These are phyloP conservation scores for Spilogale gracilis DNA, from an alignment of 2,113 vertebrate species.

Conservation along the genomic window DNA sequence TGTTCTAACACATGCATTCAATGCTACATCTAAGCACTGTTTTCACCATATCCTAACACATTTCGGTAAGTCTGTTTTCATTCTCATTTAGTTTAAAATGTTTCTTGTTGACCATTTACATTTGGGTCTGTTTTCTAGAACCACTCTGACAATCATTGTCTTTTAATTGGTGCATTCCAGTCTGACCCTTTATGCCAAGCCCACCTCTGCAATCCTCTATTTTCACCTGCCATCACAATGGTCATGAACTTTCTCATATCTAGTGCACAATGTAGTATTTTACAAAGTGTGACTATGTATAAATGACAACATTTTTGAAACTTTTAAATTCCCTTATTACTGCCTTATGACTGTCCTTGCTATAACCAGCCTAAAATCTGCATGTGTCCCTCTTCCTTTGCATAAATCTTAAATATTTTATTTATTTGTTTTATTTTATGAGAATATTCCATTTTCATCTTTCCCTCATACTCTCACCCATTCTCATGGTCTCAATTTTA, in stretches of 20 bases:
- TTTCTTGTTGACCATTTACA: not conserved
- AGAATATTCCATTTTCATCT: not conserved
- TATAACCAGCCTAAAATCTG: not conserved
- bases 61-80: not conserved
- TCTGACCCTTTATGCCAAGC: not conserved
- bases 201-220: not conserved
- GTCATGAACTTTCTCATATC: not conserved
- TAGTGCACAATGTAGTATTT: not conserved
- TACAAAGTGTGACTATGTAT: not conserved
- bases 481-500: not conserved
- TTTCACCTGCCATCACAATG: not conserved
- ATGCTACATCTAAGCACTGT: not conserved
- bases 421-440: not conserved
- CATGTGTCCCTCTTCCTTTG: not conserved
- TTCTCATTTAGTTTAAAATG: not conserved
- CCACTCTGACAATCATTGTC: not conserved
- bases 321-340: not conserved
- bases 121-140: not conserved
- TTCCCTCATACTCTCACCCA: not conserved
- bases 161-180: not conserved
- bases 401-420: not conserved
- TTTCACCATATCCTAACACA: not conserved
- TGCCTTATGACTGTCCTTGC: not conserved
- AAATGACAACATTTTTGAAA: not conserved
- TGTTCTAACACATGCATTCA: not conserved